Percentiles rank a stretch among this genome's conserved stretches.
Conservation (phyloP, 2,888 invertebrate genomes). For the Agriopis marginaria region DNA sequence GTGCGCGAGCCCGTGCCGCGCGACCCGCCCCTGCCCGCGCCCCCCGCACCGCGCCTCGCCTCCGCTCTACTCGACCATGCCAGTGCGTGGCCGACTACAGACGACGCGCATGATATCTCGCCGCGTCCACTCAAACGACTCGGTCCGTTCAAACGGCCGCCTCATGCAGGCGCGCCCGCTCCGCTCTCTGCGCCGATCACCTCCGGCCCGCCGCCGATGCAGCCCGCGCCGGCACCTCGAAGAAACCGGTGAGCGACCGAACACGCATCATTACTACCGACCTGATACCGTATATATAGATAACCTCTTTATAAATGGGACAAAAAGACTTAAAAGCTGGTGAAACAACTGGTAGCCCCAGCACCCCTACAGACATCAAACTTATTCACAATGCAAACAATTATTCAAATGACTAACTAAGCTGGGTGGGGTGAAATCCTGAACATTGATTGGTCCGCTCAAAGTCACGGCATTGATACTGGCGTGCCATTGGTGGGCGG, state of each 20-base stretch:
- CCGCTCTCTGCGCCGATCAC: constrained; percentile 55
- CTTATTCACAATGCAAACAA: too few species aligned
- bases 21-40: constrained; percentile 50
- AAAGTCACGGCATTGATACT: too few species aligned
- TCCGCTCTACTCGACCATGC: constrained; percentile 87
- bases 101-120: constrained; percentile 76
- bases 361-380: too few species aligned
- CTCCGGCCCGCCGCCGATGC: constrained; percentile 46
- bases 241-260: constrained; percentile 69
- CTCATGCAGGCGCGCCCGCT: constrained; percentile 47
- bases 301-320: too few species aligned
- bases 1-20: constrained; percentile 69
- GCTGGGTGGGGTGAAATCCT: too few species aligned
- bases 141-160: constrained; percentile 87
- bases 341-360: too few species aligned
- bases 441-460: too few species aligned
- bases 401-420: too few species aligned
- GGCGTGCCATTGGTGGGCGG: too few species aligned
- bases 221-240: constrained; percentile 56
- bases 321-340: too few species aligned
- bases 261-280: background rate
- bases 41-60: constrained; percentile 86
- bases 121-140: constrained; percentile 90
- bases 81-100: constrained; percentile 66
- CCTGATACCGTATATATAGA: background rate